These are phyloP conservation scores for Phocoena phocoena DNA, from an alignment of 2,113 vertebrate genomes.

Conservation along the genomic window DNA sequence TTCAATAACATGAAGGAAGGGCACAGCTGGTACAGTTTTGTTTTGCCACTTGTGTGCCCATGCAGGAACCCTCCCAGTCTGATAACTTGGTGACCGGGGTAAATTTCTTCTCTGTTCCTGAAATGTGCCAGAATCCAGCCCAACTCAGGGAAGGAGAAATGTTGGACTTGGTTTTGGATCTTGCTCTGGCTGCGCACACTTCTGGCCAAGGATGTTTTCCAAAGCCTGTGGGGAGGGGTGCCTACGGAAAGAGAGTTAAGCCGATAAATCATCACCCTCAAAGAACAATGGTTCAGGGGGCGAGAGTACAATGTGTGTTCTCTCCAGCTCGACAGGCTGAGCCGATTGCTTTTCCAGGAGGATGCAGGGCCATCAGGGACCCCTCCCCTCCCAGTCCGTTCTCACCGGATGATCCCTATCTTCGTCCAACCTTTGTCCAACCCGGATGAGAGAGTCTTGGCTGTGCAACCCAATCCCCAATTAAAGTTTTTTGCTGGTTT, in stretches of 20 bases:
- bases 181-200: slow-evolving; percentile 28
- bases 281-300: slow-evolving; percentile 48
- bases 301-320: slow-evolving; percentile 45
- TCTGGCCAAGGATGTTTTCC: slow-evolving; percentile 11
- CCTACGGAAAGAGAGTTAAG: slow-evolving; percentile 66
- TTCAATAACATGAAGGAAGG: background rate
- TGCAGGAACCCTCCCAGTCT: slow-evolving; percentile 19
- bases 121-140: slow-evolving; percentile 57
- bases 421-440: slow-evolving; percentile 44
- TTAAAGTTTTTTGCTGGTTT: background rate
- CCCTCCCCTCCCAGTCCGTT: background rate
- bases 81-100: background rate
- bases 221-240: background rate
- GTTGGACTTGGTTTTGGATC: background rate
- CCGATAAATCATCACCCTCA: slow-evolving; percentile 43
- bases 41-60: slow-evolving; percentile 38
- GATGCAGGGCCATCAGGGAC: background rate
- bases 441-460: slow-evolving; percentile 13
- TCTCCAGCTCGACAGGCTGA: accelerated
- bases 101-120: slow-evolving; percentile 57
- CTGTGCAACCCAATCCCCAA: slow-evolving; percentile 27
- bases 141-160: slow-evolving; percentile 52
- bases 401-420: slow-evolving; percentile 36
- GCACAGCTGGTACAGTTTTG: background rate
- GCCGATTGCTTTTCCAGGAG: slow-evolving; percentile 68